Evolutionary conservation across 2,797 vertebrate species (phyloP).

Genomic region (Lagorchestes hirsutus): DNA sequence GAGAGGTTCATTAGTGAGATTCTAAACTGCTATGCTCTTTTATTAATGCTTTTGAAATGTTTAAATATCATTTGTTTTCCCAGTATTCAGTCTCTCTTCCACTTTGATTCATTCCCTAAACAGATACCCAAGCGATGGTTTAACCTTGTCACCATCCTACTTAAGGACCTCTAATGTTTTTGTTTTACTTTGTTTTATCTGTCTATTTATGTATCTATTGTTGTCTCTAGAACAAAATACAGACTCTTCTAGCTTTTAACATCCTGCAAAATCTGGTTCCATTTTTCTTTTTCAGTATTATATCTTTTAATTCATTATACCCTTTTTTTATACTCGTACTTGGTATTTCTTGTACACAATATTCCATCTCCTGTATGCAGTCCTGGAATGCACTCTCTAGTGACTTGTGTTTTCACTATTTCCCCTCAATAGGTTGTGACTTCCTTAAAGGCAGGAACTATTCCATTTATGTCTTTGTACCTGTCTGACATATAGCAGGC

Average conservation of each 20-base stretch:
- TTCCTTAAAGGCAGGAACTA: not conserved
- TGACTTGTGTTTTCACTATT: not conserved
- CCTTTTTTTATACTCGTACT: not conserved
- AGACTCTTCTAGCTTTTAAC: not conserved
- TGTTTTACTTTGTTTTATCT: not conserved
- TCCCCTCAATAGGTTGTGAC: not conserved
- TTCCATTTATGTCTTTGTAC: not conserved
- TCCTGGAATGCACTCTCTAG: not conserved
- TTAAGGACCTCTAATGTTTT: not conserved
- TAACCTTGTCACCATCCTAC: not conserved
- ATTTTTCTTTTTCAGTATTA: not conserved
- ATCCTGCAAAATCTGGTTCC: not conserved
- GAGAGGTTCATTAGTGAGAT: not conserved
- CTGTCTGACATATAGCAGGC: too few species aligned
- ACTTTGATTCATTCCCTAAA: not conserved
- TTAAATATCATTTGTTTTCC: not conserved
- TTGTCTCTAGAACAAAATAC: not conserved
- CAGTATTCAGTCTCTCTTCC: not conserved
- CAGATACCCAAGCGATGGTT: not conserved
- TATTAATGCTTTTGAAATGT: not conserved
- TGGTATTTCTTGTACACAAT: not conserved
- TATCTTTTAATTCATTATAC: not conserved
- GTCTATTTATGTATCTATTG: too few species aligned
- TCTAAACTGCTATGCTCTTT: not conserved
- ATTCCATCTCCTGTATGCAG: not conserved